Percentiles rank a stretch among this genome's conserved stretches.
Conservation (phyloP, 2,888 invertebrate species). For the Belgica antarctica region DNA sequence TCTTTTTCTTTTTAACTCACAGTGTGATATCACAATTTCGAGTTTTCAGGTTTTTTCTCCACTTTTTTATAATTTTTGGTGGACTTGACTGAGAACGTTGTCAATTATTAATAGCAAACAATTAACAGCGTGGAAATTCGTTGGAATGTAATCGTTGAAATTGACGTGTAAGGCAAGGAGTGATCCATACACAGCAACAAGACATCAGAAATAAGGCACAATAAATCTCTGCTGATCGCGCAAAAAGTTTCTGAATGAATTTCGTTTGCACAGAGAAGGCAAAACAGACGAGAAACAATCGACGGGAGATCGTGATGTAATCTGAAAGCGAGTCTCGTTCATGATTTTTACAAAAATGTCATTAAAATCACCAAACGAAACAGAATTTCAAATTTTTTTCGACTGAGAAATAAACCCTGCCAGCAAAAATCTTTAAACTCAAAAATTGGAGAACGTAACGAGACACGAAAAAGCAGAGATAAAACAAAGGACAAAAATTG, state of each 20-base stretch:
- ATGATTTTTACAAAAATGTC: neutral
- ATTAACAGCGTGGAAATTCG: neutral
- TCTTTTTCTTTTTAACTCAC: neutral
- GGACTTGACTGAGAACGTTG: neutral
- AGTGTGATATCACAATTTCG: constrained; percentile 1
- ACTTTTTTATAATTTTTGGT: neutral
- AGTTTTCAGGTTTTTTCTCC: neutral
- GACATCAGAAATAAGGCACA: neutral
- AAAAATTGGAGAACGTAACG: neutral
- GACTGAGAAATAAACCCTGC: neutral
- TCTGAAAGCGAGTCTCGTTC: neutral
- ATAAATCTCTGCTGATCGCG: neutral
- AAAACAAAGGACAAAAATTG: neutral
- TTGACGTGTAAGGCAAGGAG: neutral
- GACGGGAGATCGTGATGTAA: constrained; percentile 22
- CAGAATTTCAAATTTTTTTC: neutral
- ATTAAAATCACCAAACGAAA: constrained; percentile 9
- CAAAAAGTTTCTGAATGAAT: neutral
- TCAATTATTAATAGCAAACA: constrained; percentile 28
- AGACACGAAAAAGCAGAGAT: neutral
- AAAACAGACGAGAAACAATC: too few relatives aligned
- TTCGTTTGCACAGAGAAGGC: neutral
- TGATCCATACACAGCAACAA: constrained; percentile 19
- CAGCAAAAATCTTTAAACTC: neutral
- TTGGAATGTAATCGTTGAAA: neutral